A percentile compares a stretch with the other conserved stretches of the same genome.
Conservation (phyloP, 2,888 invertebrate genomes). For the Caenorhabditis macrosperma region DNA sequence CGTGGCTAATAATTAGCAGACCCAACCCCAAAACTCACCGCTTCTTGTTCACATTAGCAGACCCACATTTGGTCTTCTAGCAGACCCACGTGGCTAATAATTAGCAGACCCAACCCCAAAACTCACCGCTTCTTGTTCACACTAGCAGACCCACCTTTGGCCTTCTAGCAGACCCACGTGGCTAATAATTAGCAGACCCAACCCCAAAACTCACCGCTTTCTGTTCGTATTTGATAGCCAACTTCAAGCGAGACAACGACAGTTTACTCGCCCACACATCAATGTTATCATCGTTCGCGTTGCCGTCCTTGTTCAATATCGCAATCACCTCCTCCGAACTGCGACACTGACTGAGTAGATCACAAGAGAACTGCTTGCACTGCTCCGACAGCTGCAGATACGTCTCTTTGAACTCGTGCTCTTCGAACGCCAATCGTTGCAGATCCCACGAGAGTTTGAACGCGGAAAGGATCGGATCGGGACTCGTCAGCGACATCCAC, state of each 20-base stretch:
- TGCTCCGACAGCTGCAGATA: constrained; percentile 81
- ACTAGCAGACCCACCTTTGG: no score
- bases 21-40: no score
- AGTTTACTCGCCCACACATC: constrained; percentile 79
- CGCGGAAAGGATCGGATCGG: constrained; percentile 83
- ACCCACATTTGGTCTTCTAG: no score
- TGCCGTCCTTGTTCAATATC: constrained; percentile 82
- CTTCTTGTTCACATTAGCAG: no score
- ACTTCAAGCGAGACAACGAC: constrained; percentile 82
- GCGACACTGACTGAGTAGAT: constrained; percentile 83
- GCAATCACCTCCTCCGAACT: constrained; percentile 83
- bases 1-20: no score
- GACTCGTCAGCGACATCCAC: constrained; percentile 83
- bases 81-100: no score
- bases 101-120: no score
- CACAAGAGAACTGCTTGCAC: constrained; percentile 83
- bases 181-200: no score
- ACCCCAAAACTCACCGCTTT: constrained; percentile 81
- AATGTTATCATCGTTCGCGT: constrained; percentile 79
- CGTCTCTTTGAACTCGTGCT: constrained; percentile 82
- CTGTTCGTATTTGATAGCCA: constrained; percentile 84
- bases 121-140: no score
- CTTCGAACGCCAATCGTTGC: constrained; percentile 82
- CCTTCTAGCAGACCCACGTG: no score
- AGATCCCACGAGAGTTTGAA: constrained; percentile 83